Evolutionary conservation across 2,113 vertebrate species (phyloP), one percentile per base, ranked within the genome.

Genomic region (Phalacrocorax brasilianus): DNA sequence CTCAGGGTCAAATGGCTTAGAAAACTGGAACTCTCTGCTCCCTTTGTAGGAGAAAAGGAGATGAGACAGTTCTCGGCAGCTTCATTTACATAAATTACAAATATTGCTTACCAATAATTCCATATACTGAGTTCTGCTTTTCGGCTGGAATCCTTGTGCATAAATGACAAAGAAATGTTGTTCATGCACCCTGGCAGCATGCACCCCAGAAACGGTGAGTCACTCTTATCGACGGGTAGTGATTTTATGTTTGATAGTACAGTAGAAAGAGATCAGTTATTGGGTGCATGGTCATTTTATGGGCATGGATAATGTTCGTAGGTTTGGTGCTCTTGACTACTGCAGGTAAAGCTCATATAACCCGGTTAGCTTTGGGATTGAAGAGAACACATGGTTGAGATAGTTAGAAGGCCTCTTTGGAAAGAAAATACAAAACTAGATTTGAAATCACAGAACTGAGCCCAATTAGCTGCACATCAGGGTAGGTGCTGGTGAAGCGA

Each of bases 1-100:
- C 90, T 94, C 85, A 47, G 88, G 91, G 93, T 93, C 85, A 91
- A 85, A 95, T 26, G 59, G 55, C 47, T 92, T 77, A 86, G 72
- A 93, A 91, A 91, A 92, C 65, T 70, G 85, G 85, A 93, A 91
- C 20, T 76, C 44, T 85, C 49, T 53, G 9, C 38, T 94, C 24
- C 30, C 35, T 91, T 85, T 78, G 66, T 85, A 44, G 67, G 27
- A 50, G 42, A 91, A 73, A 80, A 89, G 16, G 27, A 94, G 44
- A 92, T 13, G 1, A 92, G 66, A 47, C 22, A 15, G 6, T 76
- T 83, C 85, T 70, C 42, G 40, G 35, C n/a, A 88, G 78, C 35
- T 89, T 88, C 78, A 96, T 93, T 93, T 95, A 53, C 81, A 94
- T 83, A 73, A 83, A 85, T 59, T 73, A 86, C 53, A 89, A 87